Percentiles rank a stretch among this genome's conserved stretches.
Evolutionary conservation across 2,888 invertebrate genomes (phyloP).

Genomic region (Clistopyga incitator): DNA sequence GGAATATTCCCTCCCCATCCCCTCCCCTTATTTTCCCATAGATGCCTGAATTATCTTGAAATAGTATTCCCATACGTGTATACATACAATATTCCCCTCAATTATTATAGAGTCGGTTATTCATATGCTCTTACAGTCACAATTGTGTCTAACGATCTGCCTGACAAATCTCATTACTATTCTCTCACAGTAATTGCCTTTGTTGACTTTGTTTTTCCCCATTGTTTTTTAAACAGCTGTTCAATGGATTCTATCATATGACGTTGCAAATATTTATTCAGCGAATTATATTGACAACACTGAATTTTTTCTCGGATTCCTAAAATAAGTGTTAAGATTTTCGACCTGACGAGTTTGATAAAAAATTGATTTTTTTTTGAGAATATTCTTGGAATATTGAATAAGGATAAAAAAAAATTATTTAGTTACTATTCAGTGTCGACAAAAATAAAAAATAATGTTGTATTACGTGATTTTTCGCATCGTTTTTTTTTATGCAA

Average conservation of each 20-base stretch:
- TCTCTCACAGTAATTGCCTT: conserved; percentile 42
- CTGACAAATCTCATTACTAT: conserved; percentile 53
- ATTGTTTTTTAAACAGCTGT: conserved; percentile 27
- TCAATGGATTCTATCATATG: neutral
- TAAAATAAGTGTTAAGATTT: no score
- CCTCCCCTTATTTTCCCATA: neutral
- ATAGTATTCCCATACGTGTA: conserved; percentile 18
- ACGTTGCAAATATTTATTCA: no score
- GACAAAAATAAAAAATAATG: no score
- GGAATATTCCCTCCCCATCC: conserved; percentile 12
- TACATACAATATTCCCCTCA: neutral
- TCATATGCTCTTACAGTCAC: neutral
- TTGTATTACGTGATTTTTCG: no score
- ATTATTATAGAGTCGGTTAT: conserved; percentile 20
- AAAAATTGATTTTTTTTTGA: no score
- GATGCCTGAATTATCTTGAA: conserved; percentile 27
- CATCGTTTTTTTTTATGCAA: no score
- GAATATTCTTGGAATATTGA: no score
- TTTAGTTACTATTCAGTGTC: no score
- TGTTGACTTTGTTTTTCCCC: conserved; percentile 24
- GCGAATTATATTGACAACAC: no score
- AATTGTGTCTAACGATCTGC: neutral
- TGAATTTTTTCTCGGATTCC: no score
- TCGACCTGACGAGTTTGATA: no score
- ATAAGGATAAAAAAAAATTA: no score